Evolutionary conservation across 2,888 invertebrate genomes (phyloP).

Genomic region (Drosophila birchii): DNA sequence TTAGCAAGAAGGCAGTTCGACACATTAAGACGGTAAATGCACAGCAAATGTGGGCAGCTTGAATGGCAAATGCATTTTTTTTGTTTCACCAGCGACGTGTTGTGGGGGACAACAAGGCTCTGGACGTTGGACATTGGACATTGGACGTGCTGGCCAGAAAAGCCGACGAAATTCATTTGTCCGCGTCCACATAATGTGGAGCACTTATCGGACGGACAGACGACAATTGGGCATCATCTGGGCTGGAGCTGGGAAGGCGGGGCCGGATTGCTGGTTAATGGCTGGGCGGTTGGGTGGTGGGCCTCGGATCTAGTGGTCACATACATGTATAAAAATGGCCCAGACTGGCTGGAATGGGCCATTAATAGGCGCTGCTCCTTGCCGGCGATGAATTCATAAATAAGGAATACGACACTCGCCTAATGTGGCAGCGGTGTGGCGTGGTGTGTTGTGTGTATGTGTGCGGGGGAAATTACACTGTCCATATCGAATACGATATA

Average conservation of each 20-base stretch:
- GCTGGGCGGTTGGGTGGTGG: background rate
- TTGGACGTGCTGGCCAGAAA: background rate
- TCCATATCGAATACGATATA: slow-evolving; percentile 61
- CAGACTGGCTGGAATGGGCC: slow-evolving; percentile 23
- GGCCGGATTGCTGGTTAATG: slow-evolving; percentile 2
- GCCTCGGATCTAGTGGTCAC: slow-evolving; percentile 12
- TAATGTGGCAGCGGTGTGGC: slow-evolving; percentile 13
- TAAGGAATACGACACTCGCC: slow-evolving; percentile 28
- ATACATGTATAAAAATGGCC: slow-evolving; percentile 20
- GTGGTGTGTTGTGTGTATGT: background rate
- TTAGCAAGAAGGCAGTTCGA: slow-evolving; percentile 35
- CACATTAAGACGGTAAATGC: slow-evolving; percentile 40
- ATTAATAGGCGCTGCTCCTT: slow-evolving; percentile 47
- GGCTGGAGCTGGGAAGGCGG: slow-evolving; percentile 8
- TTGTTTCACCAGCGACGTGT: slow-evolving; percentile 3
- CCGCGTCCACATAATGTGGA: slow-evolving; percentile 36
- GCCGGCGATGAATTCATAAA: slow-evolving; percentile 37
- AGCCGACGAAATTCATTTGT: slow-evolving; percentile 34
- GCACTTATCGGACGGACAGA: slow-evolving; percentile 36
- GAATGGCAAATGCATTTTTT: slow-evolving; percentile 25
- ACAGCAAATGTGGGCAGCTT: slow-evolving; percentile 26
- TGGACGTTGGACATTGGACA: background rate
- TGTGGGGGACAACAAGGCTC: background rate
- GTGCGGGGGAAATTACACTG: slow-evolving; percentile 48
- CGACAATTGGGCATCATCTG: slow-evolving; percentile 36